Conservation (phyloP, 30 jellyfish, hydroid and myxozoan genomes). For the Aurelia sp. region DNA sequence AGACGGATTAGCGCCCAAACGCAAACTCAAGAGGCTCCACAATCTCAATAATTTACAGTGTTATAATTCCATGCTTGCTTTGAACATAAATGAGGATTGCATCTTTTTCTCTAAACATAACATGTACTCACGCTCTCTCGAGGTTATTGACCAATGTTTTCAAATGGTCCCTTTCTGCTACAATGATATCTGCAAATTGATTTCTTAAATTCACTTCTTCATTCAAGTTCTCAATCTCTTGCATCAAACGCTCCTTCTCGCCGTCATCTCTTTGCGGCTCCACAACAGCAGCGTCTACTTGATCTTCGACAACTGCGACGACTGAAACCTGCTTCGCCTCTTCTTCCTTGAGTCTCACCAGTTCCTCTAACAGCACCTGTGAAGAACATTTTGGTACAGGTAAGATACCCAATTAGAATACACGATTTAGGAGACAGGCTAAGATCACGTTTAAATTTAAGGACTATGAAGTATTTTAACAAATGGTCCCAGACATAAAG, state of each 20-base stretch:
- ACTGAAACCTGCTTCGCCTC: not conserved
- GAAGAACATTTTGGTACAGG: not conserved
- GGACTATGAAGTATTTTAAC: no score
- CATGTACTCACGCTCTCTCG: conserved; percentile 57
- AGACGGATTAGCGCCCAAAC: no score
- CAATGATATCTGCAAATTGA: conserved; percentile 54
- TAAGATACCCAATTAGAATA: no score
- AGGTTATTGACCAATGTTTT: conserved; percentile 43
- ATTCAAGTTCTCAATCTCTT: conserved; percentile 21
- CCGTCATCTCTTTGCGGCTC: conserved; percentile 1
- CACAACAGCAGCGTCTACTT: not conserved
- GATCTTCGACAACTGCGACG: not conserved
- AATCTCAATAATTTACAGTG: no score
- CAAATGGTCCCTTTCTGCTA: conserved; percentile 66
- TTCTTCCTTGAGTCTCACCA: not conserved
- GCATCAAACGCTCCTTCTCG: not conserved
- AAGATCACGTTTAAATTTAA: no score
- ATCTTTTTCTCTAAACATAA: not conserved
- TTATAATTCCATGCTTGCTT: no score
- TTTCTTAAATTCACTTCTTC: conserved; percentile 57
- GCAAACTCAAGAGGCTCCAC: no score
- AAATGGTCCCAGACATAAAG: no score
- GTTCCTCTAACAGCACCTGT: not conserved
- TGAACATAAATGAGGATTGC: no score
- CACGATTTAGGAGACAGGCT: no score